phyloP scores from a whole-genome alignment of 2,888 invertebrate species.

The Platycnemis pennipes region DNA sequence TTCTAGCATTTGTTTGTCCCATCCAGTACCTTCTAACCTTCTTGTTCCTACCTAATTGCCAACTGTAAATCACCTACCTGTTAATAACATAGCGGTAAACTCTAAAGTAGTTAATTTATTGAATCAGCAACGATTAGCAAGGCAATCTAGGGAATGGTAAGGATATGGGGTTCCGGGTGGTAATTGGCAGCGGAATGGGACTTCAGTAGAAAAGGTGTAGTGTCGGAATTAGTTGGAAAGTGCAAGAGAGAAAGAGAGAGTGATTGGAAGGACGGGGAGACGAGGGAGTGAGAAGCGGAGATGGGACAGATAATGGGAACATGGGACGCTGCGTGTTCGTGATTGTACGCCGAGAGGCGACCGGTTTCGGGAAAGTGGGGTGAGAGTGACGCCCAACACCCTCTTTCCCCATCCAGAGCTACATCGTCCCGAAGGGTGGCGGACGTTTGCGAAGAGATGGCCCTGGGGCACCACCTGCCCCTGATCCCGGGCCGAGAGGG shows the following conservation, averaged over 20 bases:
- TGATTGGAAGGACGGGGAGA: neutral
- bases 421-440: neutral
- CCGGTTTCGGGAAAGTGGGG: neutral
- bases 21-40: no score
- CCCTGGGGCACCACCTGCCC: neutral
- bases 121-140: no score
- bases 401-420: neutral
- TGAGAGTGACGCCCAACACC: neutral
- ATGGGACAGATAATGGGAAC: neutral
- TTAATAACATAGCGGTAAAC: no score
- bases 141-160: no score
- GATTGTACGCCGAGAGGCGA: slow-evolving; percentile 12
- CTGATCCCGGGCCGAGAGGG: neutral
- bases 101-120: no score
- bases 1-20: no score
- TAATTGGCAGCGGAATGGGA: neutral
- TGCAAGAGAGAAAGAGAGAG: neutral
- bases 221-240: neutral
- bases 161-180: neutral
- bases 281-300: neutral
- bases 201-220: neutral
- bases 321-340: neutral
- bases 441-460: neutral
- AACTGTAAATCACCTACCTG: no score
- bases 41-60: no score